Evolutionary conservation across 1,140 invertebrate species (phyloP), one percentile per base, ranked within the genome.

Genomic region (Lerema accius): DNA sequence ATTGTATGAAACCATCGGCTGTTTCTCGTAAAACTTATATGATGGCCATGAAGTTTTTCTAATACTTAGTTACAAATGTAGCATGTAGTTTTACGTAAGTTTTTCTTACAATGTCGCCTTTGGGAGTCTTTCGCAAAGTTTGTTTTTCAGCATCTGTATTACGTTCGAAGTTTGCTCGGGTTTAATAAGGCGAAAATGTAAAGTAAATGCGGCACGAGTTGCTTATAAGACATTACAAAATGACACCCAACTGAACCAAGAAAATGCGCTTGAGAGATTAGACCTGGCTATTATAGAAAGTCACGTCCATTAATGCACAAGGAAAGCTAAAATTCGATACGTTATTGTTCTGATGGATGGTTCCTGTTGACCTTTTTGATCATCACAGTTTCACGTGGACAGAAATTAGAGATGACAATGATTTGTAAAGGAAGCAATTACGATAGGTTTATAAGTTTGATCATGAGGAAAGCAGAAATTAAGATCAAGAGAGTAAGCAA

Each of bases 61-160:
- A 35, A 35, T 58, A 35, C 15, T 45, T 35, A 58, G 42, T 58
- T 45, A 45, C 19, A 56, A 58, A 58, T 42, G 26, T 16, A 58
- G 35, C 42, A 58, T 58, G 55, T 58, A 56, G 39, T 45, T 56
- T 56, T 58, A 58, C 26, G 43, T 58, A 32, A 58, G 55, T 58
- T 46, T 58, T 58, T 58, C 55, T 58, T 42, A 10, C 55, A 58
- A 58, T 58, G 55, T 58, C 55, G 10, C 55, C 55, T 26, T 19
- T 43, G 55, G 55, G 55, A 46, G 55, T 58, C 23, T 58, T 58
- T 37, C 5, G 10, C 23, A 3, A 46, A 58, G 26, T 58, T 58
- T 56, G 40, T 56, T 58, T 58, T 58, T 58, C 53, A 58, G 14
- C 43, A 43, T 9, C 28, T 10, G 28, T 46, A 46, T 19, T 42